These are phyloP conservation scores for Eidolon dupreanum DNA, from an alignment of 2,797 vertebrate genomes.

Conservation along the genomic window DNA sequence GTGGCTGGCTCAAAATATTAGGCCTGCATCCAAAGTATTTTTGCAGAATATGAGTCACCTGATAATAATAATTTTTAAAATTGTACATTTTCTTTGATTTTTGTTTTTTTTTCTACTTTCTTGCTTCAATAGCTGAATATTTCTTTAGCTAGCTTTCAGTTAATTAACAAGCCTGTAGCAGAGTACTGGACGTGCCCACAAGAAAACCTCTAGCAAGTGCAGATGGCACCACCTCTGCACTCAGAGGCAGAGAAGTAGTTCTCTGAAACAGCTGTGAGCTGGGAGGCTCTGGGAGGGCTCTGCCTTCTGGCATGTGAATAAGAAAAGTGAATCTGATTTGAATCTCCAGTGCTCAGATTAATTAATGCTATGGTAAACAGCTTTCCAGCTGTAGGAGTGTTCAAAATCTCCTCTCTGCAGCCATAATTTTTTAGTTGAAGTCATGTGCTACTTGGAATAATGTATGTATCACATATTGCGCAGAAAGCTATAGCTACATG, in stretches of 20 bases:
- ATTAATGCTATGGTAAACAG: background rate
- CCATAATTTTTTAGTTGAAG: background rate
- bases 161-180: conserved; percentile 62
- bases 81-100: background rate
- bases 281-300: conserved; percentile 13
- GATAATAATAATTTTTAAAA: background rate
- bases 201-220: conserved; percentile 49
- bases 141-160: conserved; percentile 22
- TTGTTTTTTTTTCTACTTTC: background rate
- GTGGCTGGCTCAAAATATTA: background rate
- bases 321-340: background rate
- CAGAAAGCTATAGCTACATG: background rate
- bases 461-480: background rate
- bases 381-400: conserved; percentile 1
- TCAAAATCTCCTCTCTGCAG: conserved; percentile 34
- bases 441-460: background rate
- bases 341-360: background rate
- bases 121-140: background rate
- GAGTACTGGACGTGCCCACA: conserved; percentile 33
- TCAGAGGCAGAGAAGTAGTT: background rate
- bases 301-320: conserved; percentile 50
- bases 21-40: background rate
- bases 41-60: background rate
- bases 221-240: conserved; percentile 34
- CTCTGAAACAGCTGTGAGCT: conserved; percentile 7